Base-by-base conservation (phyloP, 2,113 vertebrate genomes). In the Cyprinodon brontotheroides region DNA sequence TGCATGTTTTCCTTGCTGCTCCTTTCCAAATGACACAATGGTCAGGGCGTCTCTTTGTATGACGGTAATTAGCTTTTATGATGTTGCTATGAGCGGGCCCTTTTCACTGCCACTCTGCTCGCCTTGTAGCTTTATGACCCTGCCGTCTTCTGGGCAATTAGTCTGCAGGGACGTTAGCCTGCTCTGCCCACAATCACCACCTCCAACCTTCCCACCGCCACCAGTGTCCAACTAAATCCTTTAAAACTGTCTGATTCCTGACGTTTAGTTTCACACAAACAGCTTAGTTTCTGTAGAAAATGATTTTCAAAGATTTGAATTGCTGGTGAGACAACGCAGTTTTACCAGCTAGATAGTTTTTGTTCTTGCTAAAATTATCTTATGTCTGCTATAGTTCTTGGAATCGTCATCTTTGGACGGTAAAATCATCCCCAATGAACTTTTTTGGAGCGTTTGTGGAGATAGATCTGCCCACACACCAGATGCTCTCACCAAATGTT, bases 21-120 rank as follows among this genome's bases (percentile, higher is more conserved):
- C 92, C 93, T 77, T 95, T 95, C 94, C 94, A 96, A 95, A 93
- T 93, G 91, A 93, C 80, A 87, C 80, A 86, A 85, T 85, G 64
- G 82, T 95, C 91, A 93, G 89, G 93, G 89, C 87, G 92, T 91
- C 94, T 82, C 80, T 93, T 96, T 96, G 92, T 96, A 93, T 93
- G 93, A 93, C 92, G 94, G 95, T 96, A 98, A 98, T 97, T 96
- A 96, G 94, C 90, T 94, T 97, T 97, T 96, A 96, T 96, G 94
- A 95, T 94, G 92, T 91, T 95, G 94, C 95, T 96, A 95, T 89
- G 93, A 93, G 89, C 68, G 22, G 91, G 74, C 91, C 81, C 93
- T 91, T 95, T 96, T 95, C 90, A 93, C 89, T 91, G 79, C 78
- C 92, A 84, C 80, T 88, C 81, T 68, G 72, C 80, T 69, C 4